phyloP scores from a whole-genome alignment of 2,797 vertebrate species.

The Siniperca undulata region DNA sequence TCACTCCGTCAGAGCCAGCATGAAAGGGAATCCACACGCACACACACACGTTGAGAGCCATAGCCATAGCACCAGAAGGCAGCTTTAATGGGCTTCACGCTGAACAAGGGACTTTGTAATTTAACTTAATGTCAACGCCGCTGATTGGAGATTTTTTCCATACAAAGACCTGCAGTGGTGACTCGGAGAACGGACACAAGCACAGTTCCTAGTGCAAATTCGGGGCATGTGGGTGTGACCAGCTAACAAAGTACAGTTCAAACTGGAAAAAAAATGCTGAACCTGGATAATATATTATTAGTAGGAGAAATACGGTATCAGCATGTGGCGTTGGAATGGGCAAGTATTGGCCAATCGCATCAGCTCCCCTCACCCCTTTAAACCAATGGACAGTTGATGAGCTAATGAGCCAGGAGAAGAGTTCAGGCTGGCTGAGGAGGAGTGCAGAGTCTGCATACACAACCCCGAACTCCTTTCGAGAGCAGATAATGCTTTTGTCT shows the following conservation, averaged over 20 bases:
- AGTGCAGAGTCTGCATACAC: not conserved
- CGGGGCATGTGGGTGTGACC: not conserved
- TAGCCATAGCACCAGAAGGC: constrained; percentile 1
- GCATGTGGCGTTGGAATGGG: not conserved
- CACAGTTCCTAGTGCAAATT: no score
- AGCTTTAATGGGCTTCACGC: constrained; percentile 20
- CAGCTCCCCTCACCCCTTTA: not conserved
- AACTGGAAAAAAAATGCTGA: not conserved
- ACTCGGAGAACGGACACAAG: not conserved
- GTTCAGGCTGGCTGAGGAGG: not conserved
- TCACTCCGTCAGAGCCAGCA: not conserved
- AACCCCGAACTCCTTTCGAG: not conserved
- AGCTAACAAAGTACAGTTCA: not conserved
- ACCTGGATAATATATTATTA: not conserved
- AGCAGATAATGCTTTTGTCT: not conserved
- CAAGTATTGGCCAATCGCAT: not conserved
- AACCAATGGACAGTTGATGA: constrained; percentile 12
- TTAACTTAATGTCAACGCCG: not conserved
- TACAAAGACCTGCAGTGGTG: no score
- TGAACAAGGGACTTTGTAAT: constrained; percentile 17
- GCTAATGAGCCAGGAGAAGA: constrained; percentile 22
- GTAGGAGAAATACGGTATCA: constrained; percentile 3
- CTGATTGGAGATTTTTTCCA: constrained; percentile 13
- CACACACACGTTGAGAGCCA: not conserved
- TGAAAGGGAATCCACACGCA: not conserved